Base-by-base conservation (phyloP, 2,888 invertebrate genomes). In the Thumatha senex region DNA sequence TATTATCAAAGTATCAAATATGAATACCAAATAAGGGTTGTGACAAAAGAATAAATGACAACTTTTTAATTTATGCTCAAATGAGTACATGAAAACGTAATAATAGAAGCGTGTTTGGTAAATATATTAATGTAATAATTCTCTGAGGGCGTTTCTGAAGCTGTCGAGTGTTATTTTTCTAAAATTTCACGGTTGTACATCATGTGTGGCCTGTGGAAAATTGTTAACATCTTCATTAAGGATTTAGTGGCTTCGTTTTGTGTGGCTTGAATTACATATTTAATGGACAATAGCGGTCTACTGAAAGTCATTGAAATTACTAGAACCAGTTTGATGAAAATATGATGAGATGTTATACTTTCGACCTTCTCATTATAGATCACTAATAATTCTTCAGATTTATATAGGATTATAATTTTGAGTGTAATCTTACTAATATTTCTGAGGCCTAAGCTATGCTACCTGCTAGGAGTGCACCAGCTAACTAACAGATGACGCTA, bases 21-120 rank as follows among this genome's bases (percentile, higher is more conserved):
- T 91, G 90, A 91, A 90, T 90, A 91, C 90, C 87, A 90, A 90
- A 90, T 90, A 87, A 90, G 90, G 91, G 90, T 85, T 83, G 82
- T 85, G 80, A 89, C 89, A 90, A 91, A 89, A 89, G 89, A 87
- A 89, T 84, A 86, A 85, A 83, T 86, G 89, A 82, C 89, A 88
- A 81, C 82, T 80, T 85, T 78, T 91, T 90, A 90, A 91, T 90
- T 89, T 91, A 91, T 91, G 86, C 86, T 74, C 74, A 78, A 86
- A 79, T 80, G 85, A 90, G 89, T 91, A 90, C 90, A 90, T 91
- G 89, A 90, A 91, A 90, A 86, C 74, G 84, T 90, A 89, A 90
- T 90, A 90, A 91, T 89, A 84, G 88, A 77, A 87, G 82, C 84
- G 84, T 88, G 89, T 90, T 86, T 89, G 80, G 90, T 90, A 90